Percentiles rank a stretch among this genome's conserved stretches.
These are phyloP conservation scores for Phragmatobia fuliginosa DNA, from an alignment of 2,888 invertebrate genomes.

Conservation along the genomic window DNA sequence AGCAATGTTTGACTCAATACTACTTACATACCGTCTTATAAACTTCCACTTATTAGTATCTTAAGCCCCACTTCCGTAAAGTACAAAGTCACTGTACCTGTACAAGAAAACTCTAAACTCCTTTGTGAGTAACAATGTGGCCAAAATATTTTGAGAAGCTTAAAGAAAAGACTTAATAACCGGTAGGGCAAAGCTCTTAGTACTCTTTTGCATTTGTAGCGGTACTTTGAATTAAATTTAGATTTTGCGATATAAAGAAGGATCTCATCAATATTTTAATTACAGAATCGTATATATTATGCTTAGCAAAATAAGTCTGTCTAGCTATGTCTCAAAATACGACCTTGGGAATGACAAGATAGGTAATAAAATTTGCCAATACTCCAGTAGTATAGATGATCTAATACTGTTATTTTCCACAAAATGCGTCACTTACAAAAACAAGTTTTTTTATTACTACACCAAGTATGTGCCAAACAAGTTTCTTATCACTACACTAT, in stretches of 20 bases:
- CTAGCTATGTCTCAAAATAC: not conserved
- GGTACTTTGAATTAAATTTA: not conserved
- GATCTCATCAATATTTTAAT: not conserved
- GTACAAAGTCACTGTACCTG: not conserved
- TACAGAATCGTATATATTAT: not conserved
- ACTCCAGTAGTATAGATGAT: not conserved
- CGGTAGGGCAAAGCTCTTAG: not conserved
- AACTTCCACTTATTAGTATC: not conserved
- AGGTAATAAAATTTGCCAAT: not conserved
- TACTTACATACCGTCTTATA: not conserved
- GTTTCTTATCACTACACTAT: constrained; percentile 38
- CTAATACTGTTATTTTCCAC: not conserved
- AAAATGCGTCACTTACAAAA: constrained; percentile 25
- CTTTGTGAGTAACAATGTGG: not conserved
- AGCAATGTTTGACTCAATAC: not conserved
- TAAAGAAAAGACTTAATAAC: not conserved
- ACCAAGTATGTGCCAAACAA: constrained; percentile 27
- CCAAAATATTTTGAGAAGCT: not conserved
- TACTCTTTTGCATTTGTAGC: not conserved
- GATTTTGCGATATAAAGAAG: not conserved
- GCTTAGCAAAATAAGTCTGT: not conserved
- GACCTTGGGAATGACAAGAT: not conserved
- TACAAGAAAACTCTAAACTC: not conserved
- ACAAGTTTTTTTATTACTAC: constrained; percentile 4
- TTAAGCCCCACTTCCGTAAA: not conserved